Base-by-base conservation (phyloP, 2,797 vertebrate species). In the Lutjanus argentimaculatus region DNA sequence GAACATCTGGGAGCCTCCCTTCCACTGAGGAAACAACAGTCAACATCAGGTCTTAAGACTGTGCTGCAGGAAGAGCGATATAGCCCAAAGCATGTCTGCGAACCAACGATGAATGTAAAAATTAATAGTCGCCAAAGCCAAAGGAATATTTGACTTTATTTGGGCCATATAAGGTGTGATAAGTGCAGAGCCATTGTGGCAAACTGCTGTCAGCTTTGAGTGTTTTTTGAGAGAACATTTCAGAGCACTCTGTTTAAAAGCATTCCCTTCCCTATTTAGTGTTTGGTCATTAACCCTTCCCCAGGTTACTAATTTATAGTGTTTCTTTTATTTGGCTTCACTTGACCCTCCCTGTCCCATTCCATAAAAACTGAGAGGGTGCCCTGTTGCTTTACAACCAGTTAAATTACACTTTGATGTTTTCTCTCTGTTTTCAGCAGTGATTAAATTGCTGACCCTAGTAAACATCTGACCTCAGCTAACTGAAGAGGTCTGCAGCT, bases 381-480 rank as follows among this genome's bases (percentile, higher is more conserved):
- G 85, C 91, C 94, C 93, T 91, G 92, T 92, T 91, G 94, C 93
- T 96, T 96, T 96, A 96, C 93, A 94, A 92, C 92, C 95, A 96
- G 93, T 96, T 95, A 93, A 96, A 97, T 97, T 96, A 96, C 94
- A 96, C 96, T 97, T 97, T 97, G 96, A 96, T 96, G 96, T 96
- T 96, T 95, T 95, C 92, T 92, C 89, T 95, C 95, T 94, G 93
- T 95, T 95, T 96, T 95, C 90, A 91, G 93, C 93, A 85, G 93
- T 93, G 94, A 95, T 94, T 95, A 95, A 96, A 97, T 95, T 93
- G 92, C 93, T 94, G 95, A 95, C 95, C 95, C 95, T 91, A 94
- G 93, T 96, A 96, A 96, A 96, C 88, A 93, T 91, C 68, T 96
- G 96, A 96, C 95, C 96, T 88, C 74, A 4, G 76, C 93, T 96